Percentiles rank a stretch among this genome's conserved stretches.
phyloP scores from a whole-genome alignment of 1,140 invertebrate species.

The Mylabris phalerata region DNA sequence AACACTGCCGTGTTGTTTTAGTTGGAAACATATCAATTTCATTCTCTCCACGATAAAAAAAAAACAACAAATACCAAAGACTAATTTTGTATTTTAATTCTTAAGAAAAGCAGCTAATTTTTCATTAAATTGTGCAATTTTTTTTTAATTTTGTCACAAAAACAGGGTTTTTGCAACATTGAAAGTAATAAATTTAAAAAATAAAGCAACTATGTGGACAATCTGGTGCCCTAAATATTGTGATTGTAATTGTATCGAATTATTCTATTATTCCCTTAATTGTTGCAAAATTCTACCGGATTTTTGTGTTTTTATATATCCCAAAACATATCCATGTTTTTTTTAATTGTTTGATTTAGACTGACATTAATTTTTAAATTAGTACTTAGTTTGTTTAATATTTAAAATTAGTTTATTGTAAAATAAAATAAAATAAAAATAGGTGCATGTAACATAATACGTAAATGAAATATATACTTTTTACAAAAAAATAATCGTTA shows the following conservation, averaged over 20 bases:
- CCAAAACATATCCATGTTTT: conserved; percentile 2
- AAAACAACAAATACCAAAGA: conserved; percentile 5
- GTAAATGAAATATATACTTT: conserved; percentile 14
- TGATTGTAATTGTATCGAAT: conserved; percentile 5
- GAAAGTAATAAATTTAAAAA: background rate
- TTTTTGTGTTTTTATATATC: conserved; percentile 1
- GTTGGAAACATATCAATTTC: too few relatives aligned
- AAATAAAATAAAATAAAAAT: background rate
- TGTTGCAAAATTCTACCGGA: background rate
- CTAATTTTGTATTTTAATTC: background rate
- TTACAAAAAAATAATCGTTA: background rate
- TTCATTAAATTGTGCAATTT: conserved; percentile 1
- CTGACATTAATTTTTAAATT: conserved; percentile 1
- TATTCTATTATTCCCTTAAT: too few relatives aligned
- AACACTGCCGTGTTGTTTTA: too few relatives aligned
- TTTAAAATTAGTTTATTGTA: conserved; percentile 4
- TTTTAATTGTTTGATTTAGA: conserved; percentile 3
- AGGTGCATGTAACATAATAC: conserved; percentile 9
- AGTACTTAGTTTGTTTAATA: conserved; percentile 10
- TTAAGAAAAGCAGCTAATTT: conserved; percentile 9
- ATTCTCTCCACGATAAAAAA: too few relatives aligned
- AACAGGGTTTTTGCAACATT: conserved; percentile 4
- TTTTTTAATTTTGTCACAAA: background rate
- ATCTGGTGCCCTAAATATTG: conserved; percentile 15
- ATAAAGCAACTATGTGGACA: conserved; percentile 3